Evolutionary conservation across 2,113 vertebrate species (phyloP).

Genomic region (Ornithorhynchus anatinus): DNA sequence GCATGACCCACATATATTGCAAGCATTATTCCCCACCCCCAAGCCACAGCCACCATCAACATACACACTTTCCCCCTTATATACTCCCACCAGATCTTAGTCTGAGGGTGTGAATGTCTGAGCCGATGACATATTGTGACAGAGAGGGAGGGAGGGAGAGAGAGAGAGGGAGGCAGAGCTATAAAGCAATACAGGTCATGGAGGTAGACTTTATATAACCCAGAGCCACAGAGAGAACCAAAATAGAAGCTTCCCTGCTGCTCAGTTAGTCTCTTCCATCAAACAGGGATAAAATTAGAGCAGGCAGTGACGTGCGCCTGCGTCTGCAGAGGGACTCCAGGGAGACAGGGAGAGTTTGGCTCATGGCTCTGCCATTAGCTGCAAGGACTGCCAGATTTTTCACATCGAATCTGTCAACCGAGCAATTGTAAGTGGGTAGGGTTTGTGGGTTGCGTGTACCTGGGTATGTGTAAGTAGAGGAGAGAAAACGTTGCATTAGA

Average conservation of each 20-base stretch:
- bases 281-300: constrained; percentile 94
- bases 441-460: background rate
- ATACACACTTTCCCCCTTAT: background rate
- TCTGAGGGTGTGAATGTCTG: constrained; percentile 26
- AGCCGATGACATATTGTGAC: constrained; percentile 48
- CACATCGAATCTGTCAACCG: constrained; percentile 62
- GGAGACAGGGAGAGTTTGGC: constrained; percentile 69
- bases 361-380: constrained; percentile 63
- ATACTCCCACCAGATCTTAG: constrained; percentile 28
- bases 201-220: constrained; percentile 79
- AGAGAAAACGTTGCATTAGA: no score
- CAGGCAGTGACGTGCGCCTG: constrained; percentile 88
- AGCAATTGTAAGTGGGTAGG: constrained; percentile 8
- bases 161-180: constrained; percentile 56
- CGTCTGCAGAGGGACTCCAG: constrained; percentile 90
- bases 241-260: constrained; percentile 92
- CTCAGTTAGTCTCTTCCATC: constrained; percentile 92
- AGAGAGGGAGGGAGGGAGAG: constrained; percentile 10
- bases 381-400: constrained; percentile 64
- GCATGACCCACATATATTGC: background rate
- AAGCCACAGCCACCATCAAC: fast-evolving
- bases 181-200: constrained; percentile 67
- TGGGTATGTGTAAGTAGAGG: background rate
- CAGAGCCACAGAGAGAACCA: constrained; percentile 76
- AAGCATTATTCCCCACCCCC: background rate